Evolutionary conservation across 2,888 invertebrate genomes (phyloP).

Genomic region (Mystacides longicornis): DNA sequence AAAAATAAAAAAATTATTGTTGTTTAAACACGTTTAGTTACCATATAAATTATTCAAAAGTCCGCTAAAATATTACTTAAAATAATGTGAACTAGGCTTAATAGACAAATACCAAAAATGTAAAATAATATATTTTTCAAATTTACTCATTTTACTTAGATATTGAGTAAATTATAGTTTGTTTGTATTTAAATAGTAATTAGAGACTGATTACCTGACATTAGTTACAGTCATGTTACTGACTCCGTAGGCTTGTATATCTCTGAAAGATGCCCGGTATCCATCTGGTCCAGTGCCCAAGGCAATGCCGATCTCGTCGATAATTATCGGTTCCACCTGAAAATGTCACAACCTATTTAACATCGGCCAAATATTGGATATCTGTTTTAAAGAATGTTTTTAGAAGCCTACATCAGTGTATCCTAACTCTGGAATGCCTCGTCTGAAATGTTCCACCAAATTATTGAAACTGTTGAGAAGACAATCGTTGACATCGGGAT

Average conservation of each 20-base stretch:
- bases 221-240: constrained; percentile 73
- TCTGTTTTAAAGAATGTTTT: background rate
- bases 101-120: too few relatives aligned
- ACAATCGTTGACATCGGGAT: constrained; percentile 66
- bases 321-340: constrained; percentile 70
- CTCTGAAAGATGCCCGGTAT: constrained; percentile 71
- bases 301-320: constrained; percentile 75
- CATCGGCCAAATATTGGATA: background rate
- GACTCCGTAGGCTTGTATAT: constrained; percentile 74
- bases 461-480: constrained; percentile 67
- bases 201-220: constrained; percentile 69
- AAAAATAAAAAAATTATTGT: too few relatives aligned
- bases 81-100: too few relatives aligned
- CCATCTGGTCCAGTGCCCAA: constrained; percentile 76
- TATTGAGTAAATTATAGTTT: too few relatives aligned
- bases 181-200: too few relatives aligned
- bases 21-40: too few relatives aligned
- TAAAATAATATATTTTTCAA: too few relatives aligned
- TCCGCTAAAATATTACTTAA: too few relatives aligned
- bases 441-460: constrained; percentile 61
- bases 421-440: constrained; percentile 68
- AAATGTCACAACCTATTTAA: constrained; percentile 25
- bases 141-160: too few relatives aligned
- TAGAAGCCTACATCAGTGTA: constrained; percentile 48
- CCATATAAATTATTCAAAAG: too few relatives aligned